Evolutionary conservation across 2,888 invertebrate species (phyloP), one percentile per base, ranked within the genome.

Genomic region (Geophilus truncorum): DNA sequence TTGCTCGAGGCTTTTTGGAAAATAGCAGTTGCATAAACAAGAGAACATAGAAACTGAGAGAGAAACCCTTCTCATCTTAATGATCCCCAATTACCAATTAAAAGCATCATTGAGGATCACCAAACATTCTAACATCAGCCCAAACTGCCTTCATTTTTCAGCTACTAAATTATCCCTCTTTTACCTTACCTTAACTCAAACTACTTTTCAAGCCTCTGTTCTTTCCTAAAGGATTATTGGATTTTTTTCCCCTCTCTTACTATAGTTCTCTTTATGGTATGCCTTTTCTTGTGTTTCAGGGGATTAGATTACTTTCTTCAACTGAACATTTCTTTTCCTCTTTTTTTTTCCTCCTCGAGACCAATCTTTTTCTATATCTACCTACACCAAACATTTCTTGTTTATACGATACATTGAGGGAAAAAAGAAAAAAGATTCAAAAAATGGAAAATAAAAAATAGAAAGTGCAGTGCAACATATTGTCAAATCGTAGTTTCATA

Each of bases 31-130:
- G 70, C 70, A 70, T 70, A 70, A 70, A 70, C 70, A 70, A 70
- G 70, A 70, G 70, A 51, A 21, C n/a, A 32, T 4, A 32, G 32
- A 32, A 32, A 32, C 4, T 6, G 32, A 32, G 51, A 51, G 51
- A 51, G 70, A 70, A 70, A 28, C 12, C 25, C 28, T 23, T 25
- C 70, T 70, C 70, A 70, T 70, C 28, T 70, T 70, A 70, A 70
- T 70, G 70, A 70, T 70, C 70, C 70, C 70, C 70, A 70, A 70
- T 70, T 70, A 70, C 70, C 70, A 70, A 70, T 70, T 70, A 70
- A 70, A 70, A 70, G 70, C 70, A 70, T 70, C 70, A 70, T 70
- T 70, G 70, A 70, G 70, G 70, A 70, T 70, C 70, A 70, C 70
- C 70, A 70, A 70, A 70, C 70, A 70, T 21, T 1, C 57, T 18